Evolutionary conservation across 1,140 invertebrate species (phyloP), one percentile per base, ranked within the genome.

Genomic region (Bombyx mandarina): DNA sequence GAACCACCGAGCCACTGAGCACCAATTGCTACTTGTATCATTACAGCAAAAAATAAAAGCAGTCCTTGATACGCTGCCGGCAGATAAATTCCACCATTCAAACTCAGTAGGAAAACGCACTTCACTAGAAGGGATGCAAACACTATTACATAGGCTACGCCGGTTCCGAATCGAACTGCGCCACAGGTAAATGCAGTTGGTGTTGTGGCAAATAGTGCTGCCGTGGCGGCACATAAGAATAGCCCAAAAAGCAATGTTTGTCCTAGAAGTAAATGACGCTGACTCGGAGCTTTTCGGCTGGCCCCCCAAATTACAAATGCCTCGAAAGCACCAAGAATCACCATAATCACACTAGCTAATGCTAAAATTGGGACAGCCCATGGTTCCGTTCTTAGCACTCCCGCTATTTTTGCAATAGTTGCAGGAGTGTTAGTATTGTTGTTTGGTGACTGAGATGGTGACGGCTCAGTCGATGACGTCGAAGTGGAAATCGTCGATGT

Each of bases 51-150:
- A 71, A 97, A 93, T 66, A 98, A 89, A 9, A 98, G 90, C 7
- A 97, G 88, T 53, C 94, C 95, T 91, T 96, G 93, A 86, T 98
- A 98, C 4, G 95, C 93, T 2, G 96, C 96, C 43, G 96, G 96
- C n/a, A 98, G 88, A 77, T 98, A 98, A 35, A 97, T 95, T 8
- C 96, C 96, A 43, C 94, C 93, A 76, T 97, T 96, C 45, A 98
- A 91, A 67, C 95, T 97, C 61, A 98, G 92, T 47, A 98, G 90
- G 76, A 98, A 97, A 51, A 98, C 95, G 75, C 96, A 95, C 86
- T 99, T 98, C 60, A 98, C 97, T 56, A 99, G 90, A 35, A 99
- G 90, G 0, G 97, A 94, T 10, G 95, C 94, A 79, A 98, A 98
- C 22, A 97, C 93, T n/a, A 98, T 89, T 10, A 95, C 92, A 66